Evolutionary conservation across 2,113 vertebrate genomes (phyloP).

Genomic region (Scortum barcoo): DNA sequence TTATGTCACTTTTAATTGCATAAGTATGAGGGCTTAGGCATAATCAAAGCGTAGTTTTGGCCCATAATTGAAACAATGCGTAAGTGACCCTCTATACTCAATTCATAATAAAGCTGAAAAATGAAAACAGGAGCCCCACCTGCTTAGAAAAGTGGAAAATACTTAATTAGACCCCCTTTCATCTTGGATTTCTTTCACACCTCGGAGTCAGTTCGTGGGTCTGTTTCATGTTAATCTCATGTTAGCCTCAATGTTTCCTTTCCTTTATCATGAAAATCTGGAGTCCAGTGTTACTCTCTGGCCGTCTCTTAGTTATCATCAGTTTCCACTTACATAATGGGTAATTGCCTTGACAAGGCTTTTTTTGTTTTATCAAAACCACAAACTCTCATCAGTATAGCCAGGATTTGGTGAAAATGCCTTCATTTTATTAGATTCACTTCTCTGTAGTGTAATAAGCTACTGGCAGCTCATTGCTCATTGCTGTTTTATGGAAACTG

Average conservation of each 20-base stretch:
- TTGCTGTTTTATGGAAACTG: constrained; percentile 10
- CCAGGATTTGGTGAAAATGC: neutral
- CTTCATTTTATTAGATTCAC: constrained; percentile 15
- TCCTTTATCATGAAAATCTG: constrained; percentile 39
- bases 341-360: constrained; percentile 4
- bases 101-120: constrained; percentile 64
- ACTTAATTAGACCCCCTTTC: constrained; percentile 64
- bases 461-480: constrained; percentile 6
- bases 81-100: constrained; percentile 11
- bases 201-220: constrained; percentile 38
- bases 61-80: constrained; percentile 50
- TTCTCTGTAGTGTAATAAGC: constrained; percentile 1
- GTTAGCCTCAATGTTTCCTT: constrained; percentile 38
- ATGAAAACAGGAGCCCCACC: constrained; percentile 64
- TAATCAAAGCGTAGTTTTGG: constrained; percentile 28
- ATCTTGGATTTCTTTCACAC: constrained; percentile 68
- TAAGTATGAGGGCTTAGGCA: neutral
- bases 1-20: constrained; percentile 30
- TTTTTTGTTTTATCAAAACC: constrained; percentile 39
- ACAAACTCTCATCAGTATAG: constrained; percentile 13
- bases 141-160: constrained; percentile 61
- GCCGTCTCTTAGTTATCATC: constrained; percentile 10
- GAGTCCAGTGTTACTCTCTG: constrained; percentile 30
- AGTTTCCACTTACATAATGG: constrained; percentile 44
- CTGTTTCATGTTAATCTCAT: constrained; percentile 68